phyloP scores from a whole-genome alignment of 1,140 invertebrate genomes.

The Wasmannia auropunctata region DNA sequence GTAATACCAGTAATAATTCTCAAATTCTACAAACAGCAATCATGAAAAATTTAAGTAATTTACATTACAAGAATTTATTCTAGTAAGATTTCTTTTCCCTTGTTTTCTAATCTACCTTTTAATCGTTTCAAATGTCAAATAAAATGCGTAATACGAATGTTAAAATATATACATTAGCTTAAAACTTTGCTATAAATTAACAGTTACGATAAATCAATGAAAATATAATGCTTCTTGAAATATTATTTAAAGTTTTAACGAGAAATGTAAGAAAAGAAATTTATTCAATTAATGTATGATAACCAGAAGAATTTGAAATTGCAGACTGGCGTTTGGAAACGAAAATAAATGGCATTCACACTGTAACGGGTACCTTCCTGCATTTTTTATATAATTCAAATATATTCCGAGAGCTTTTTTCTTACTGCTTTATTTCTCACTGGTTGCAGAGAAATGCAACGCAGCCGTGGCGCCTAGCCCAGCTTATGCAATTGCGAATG shows the following conservation, averaged over 20 bases:
- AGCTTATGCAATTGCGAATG: constrained; percentile 80
- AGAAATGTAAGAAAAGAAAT: not conserved
- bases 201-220: not conserved
- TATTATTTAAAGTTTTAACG: not conserved
- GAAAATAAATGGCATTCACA: constrained; percentile 42
- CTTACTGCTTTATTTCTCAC: constrained; percentile 49
- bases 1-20: not conserved
- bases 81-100: not conserved
- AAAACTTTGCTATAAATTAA: constrained; percentile 7
- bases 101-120: not conserved
- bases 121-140: no score
- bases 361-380: constrained; percentile 17
- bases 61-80: constrained; percentile 11
- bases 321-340: not conserved
- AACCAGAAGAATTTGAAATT: not conserved
- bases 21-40: not conserved
- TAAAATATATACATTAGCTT: not conserved
- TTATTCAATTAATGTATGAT: not conserved
- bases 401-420: constrained; percentile 22
- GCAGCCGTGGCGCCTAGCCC: constrained; percentile 15
- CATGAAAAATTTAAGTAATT: not conserved
- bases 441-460: constrained; percentile 52
- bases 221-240: not conserved
- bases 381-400: constrained; percentile 50
- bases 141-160: not conserved